Percentiles rank a stretch among this genome's conserved stretches.
Conservation (phyloP, 2,113 vertebrate genomes). For the Ginglymostoma cirratum region DNA sequence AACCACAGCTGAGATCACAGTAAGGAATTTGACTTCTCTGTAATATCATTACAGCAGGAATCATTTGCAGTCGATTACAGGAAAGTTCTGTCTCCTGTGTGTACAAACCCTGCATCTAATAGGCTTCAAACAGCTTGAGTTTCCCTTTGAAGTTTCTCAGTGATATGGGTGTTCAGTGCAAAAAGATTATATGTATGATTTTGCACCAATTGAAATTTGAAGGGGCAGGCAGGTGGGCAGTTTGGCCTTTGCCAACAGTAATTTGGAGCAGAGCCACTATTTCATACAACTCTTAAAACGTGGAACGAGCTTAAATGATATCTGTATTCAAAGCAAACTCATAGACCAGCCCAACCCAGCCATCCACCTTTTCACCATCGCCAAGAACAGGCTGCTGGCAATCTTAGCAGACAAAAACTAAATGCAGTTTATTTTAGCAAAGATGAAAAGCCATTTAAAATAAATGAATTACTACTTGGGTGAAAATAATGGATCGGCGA, state of each 20-base stretch:
- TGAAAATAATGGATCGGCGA: background rate
- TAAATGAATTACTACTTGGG: background rate
- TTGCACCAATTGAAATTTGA: background rate
- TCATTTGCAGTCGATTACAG: background rate
- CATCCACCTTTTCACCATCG: background rate
- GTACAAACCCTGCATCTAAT: background rate
- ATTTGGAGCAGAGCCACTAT: background rate
- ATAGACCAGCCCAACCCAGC: background rate
- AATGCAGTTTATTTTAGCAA: background rate
- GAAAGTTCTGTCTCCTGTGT: background rate
- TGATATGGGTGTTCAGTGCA: background rate
- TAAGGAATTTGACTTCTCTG: background rate
- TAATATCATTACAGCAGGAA: background rate
- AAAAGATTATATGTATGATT: background rate
- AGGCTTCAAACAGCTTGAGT: background rate
- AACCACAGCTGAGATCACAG: background rate
- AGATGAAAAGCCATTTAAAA: constrained; percentile 1
- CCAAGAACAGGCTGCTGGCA: background rate
- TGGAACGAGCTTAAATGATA: background rate
- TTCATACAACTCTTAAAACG: background rate
- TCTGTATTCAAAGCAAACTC: background rate
- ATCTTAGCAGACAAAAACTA: background rate
- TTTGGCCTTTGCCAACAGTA: background rate
- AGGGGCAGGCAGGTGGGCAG: background rate
- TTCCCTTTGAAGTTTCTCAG: background rate